Base-by-base conservation (phyloP, 2,888 invertebrate species). In the Patella depressa region DNA sequence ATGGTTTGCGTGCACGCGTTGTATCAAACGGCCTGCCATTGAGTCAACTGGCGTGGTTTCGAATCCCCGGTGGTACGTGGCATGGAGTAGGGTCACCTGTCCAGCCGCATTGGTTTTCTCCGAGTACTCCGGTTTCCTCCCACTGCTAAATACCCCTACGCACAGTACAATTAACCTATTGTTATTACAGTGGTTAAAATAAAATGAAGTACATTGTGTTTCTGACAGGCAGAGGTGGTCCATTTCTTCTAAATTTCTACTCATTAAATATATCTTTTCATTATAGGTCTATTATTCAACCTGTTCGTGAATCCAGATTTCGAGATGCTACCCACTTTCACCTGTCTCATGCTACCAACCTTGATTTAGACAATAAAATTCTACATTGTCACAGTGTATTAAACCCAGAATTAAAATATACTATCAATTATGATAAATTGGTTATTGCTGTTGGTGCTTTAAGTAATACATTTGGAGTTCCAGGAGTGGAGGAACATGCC, bases 381-480 rank as follows among this genome's bases (percentile, higher is more conserved):
- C 71, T 92, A 7, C 72, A 76, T 11, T 90, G 91, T 76, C 85
- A 87, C 71, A 91, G 89, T 84, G 88, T 85, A 0, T 78, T 92
- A 1, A 83, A 86, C 45, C 85, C 86, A 3, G 84, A 82, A 15
- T 81, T 87, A 11, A 77, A 77, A 17, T 92, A 90, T 77, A 79
- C 81, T 12, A 73, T 92, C n/a, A 65, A 79, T 2, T 92, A 90
- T 81, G 92, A 92, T 82, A 89, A 90, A 76, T 86, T 92, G 15
- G 90, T 92, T 34, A 91, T 92, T 73, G 92, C 91, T 65, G 91
- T 92, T 5, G 92, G 92, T 14, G 90, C 92, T 15, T 81, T 91
- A 5, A 90, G 91, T 79, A 92, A 92, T 81, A 92, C 92, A 11
- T 92, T 91, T 84, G 88, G 88, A 71, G 89, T 92, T 5, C 91